Conservation (phyloP, 2,888 invertebrate genomes). For the Agrochola macilenta region DNA sequence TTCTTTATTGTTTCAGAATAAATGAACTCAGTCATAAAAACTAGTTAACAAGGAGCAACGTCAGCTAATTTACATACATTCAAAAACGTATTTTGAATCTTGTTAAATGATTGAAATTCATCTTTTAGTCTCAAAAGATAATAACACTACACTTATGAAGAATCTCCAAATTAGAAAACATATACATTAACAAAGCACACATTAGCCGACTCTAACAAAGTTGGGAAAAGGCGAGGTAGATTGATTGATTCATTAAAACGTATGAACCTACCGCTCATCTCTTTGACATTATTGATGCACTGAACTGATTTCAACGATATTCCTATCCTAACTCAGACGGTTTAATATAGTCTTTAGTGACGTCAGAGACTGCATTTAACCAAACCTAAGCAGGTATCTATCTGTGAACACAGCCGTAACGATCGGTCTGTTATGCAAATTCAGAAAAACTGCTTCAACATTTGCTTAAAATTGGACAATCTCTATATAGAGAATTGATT, state of each 20-base stretch:
- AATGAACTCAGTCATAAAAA: not conserved
- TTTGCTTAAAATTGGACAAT: not conserved
- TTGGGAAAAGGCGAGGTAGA: no score
- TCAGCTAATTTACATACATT: not conserved
- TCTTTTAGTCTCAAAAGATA: not conserved
- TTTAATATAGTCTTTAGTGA: conserved; percentile 32
- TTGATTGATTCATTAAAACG: not conserved
- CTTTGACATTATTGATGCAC: conserved; percentile 22
- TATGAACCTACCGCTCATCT: not conserved
- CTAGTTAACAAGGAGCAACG: no score
- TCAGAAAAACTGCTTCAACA: conserved; percentile 1
- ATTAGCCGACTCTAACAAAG: no score
- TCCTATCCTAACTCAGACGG: conserved; percentile 32
- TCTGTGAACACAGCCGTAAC: conserved; percentile 27
- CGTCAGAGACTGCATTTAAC: conserved; percentile 37
- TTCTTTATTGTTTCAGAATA: not conserved
- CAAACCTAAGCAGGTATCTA: conserved; percentile 20
- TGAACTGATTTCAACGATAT: conserved; percentile 31
- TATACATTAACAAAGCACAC: not conserved
- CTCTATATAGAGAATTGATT: conserved; percentile 9
- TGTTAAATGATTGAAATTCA: not conserved
- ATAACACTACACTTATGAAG: not conserved
- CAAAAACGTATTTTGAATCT: not conserved
- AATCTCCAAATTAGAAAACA: not conserved
- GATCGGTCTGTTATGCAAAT: conserved; percentile 50